phyloP scores from a whole-genome alignment of 2,113 vertebrate species.

The Phylloscopus whistleri region DNA sequence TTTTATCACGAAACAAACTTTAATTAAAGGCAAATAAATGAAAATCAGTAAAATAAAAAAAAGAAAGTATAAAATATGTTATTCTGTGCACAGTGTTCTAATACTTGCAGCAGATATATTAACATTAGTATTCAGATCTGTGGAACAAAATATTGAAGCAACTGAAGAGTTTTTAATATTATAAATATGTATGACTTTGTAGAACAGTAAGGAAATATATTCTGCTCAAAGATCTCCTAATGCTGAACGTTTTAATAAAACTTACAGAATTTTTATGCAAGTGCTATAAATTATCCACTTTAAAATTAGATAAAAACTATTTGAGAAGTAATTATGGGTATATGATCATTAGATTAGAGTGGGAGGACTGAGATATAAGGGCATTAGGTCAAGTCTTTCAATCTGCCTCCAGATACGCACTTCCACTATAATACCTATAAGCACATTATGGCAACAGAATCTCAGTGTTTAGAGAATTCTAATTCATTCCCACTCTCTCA shows the following conservation, averaged over 20 bases:
- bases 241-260: constrained; percentile 77
- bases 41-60: constrained; percentile 10
- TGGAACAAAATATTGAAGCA: constrained; percentile 68
- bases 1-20: neutral
- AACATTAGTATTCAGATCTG: constrained; percentile 69
- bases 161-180: constrained; percentile 70
- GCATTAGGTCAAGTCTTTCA: constrained; percentile 72
- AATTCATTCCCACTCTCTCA: constrained; percentile 50
- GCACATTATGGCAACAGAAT: constrained; percentile 66
- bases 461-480: constrained; percentile 70
- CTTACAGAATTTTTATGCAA: constrained; percentile 66
- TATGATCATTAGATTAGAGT: constrained; percentile 72
- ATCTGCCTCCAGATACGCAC: constrained; percentile 66
- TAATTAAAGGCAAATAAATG: constrained; percentile 38
- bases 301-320: constrained; percentile 78
- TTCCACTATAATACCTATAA: constrained; percentile 66
- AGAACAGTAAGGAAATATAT: constrained; percentile 73
- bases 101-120: constrained; percentile 4
- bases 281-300: constrained; percentile 76
- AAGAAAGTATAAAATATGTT: constrained; percentile 1
- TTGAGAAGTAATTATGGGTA: constrained; percentile 76
- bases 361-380: constrained; percentile 60
- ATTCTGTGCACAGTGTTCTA: constrained; percentile 23
- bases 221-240: constrained; percentile 70
- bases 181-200: constrained; percentile 77